Base-by-base conservation (phyloP, 2,113 vertebrate genomes). In the Lamprologus sp. region DNA sequence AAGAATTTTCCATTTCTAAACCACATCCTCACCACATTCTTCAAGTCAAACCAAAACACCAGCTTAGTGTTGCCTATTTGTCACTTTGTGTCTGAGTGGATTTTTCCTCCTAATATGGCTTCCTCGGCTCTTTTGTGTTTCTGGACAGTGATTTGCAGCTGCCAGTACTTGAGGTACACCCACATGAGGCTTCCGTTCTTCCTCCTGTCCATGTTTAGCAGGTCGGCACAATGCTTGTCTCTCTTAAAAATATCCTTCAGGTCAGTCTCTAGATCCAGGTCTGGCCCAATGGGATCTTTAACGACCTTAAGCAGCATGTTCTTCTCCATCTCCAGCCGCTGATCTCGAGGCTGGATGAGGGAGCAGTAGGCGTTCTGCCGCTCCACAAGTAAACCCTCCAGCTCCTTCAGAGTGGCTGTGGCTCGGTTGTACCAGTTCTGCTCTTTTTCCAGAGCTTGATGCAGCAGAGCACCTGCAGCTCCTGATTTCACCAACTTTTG, bases 171-270 rank as follows among this genome's bases (percentile, higher is more conserved):
- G 83, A 99, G 96, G 90, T 99, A 99, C 9, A 99, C 90, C 99
- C 99, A 99, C 98, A 99, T 98, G 68, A 99, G 96, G 87, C 92
- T 98, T 87, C 99, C 99, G 8, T 99, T 99, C 84, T 94, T 97
- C 84, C 90, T 96, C 89, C 93, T 97, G 95, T 97, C 96, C 90
- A 95, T 96, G 89, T 99, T 99, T 58, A 97, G 88, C 83, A 97
- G 6, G 49, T 96, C 96, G 1, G 98, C 97, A 95, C 98, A 99
- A 84, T 98, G 93, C 7, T 95, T 97, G 90, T 99, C 99, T 11
- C 98, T 96, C 84, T 96, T 97, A 95, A 99, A 99, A 95, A 99
- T 98, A 90, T 99, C 97, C 55, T 94, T 96, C 82, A 99, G 94
- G 88, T 97, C 98, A 15, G 95, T 92, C 89, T 97, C 97, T 82